phyloP scores from a whole-genome alignment of 2,113 vertebrate genomes.

The Cheilinus undulatus region DNA sequence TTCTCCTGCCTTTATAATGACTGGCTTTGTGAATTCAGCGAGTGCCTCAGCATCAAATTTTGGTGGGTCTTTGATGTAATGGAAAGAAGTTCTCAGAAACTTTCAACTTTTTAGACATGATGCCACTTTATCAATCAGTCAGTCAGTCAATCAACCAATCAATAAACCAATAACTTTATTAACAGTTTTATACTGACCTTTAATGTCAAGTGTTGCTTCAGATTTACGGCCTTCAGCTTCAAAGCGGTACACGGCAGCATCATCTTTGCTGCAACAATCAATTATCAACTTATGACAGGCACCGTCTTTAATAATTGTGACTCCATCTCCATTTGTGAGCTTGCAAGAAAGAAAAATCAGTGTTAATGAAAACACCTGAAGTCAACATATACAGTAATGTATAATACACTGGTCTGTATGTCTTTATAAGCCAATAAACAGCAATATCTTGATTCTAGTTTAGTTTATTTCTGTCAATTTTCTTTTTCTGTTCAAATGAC shows the following conservation, averaged over 20 bases:
- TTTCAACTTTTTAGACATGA: too few species aligned
- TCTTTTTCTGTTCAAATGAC: too few species aligned
- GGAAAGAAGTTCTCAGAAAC: not conserved
- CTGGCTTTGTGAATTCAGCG: constrained; percentile 81
- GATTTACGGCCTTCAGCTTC: constrained; percentile 85
- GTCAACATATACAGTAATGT: too few species aligned
- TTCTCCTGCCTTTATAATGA: constrained; percentile 86
- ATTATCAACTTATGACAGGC: constrained; percentile 84
- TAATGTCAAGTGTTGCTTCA: constrained; percentile 78
- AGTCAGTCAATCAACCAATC: too few species aligned
- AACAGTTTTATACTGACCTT: constrained; percentile 77
- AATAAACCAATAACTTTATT: too few species aligned
- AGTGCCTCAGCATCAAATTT: constrained; percentile 81
- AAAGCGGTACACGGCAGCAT: constrained; percentile 88
- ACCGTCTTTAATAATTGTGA: constrained; percentile 85
- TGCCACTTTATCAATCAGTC: not conserved
- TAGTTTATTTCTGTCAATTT: too few species aligned
- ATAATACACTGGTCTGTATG: not conserved
- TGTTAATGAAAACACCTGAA: not conserved
- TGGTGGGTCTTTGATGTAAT: constrained; percentile 84
- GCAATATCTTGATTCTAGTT: not conserved
- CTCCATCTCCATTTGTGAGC: constrained; percentile 82
- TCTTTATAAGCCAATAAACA: not conserved
- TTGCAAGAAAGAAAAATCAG: constrained; percentile 54
- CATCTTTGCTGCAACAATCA: constrained; percentile 77